These are phyloP conservation scores for human DNA, from an alignment of 2,113 vertebrate genomes.

Conservation along the genomic window GRCh38 chr20:1553001-1553500, in stretches of 20 bases:
- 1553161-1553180: not conserved
- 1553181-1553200: not conserved
- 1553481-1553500: not conserved
- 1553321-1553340: not conserved
- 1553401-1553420: not conserved
- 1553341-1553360: too few relatives aligned
- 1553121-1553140: not conserved
- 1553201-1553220: not conserved
- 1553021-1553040: not conserved
- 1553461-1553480: not conserved
- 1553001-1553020: not conserved
- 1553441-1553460: not conserved
- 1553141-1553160: not conserved
- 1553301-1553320: not conserved
- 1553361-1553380: not conserved
- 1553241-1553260: not conserved
- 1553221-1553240: too few relatives aligned
- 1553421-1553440: not conserved
- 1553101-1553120: not conserved
- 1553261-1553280: not conserved
- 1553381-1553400: not conserved
- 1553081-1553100: not conserved
- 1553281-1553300: not conserved
- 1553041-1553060: not conserved
- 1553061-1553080: not conserved